Evolutionary conservation across 2,797 vertebrate genomes (phyloP).

Genomic region (Helarctos malayanus): DNA sequence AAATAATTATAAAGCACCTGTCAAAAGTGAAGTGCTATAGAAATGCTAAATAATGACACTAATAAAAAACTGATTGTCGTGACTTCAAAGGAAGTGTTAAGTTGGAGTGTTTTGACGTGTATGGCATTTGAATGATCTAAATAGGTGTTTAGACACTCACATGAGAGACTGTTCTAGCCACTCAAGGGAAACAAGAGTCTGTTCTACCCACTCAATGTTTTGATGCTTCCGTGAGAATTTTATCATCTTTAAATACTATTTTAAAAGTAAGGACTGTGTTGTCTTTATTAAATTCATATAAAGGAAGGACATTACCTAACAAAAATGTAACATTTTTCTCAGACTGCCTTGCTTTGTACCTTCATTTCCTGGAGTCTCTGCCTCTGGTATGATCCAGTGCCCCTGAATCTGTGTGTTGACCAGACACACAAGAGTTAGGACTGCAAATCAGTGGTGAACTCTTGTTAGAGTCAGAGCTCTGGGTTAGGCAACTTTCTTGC

Average conservation of each 20-base stretch:
- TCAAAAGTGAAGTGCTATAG: slow-evolving; percentile 85
- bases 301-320: slow-evolving; percentile 60
- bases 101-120: slow-evolving; percentile 82
- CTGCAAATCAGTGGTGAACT: neutral
- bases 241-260: slow-evolving; percentile 79
- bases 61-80: slow-evolving; percentile 81
- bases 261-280: slow-evolving; percentile 73
- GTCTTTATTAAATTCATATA: slow-evolving; percentile 66
- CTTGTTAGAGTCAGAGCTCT: neutral
- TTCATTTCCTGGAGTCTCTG: neutral
- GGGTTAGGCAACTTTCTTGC: neutral
- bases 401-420: neutral
- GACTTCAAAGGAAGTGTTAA: slow-evolving; percentile 84
- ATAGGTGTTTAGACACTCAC: slow-evolving; percentile 80
- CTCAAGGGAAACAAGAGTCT: slow-evolving; percentile 81
- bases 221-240: slow-evolving; percentile 81
- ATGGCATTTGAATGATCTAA: slow-evolving; percentile 81
- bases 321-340: neutral
- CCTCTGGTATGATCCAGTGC: neutral
- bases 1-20: slow-evolving; percentile 83
- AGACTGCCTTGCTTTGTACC: neutral
- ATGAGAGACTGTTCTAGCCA: slow-evolving; percentile 81
- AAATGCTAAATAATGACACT: slow-evolving; percentile 85
- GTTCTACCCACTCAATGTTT: slow-evolving; percentile 78
- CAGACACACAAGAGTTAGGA: neutral